Conservation (phyloP, 2,888 invertebrate species). For the Melikaiella ostensackeni region DNA sequence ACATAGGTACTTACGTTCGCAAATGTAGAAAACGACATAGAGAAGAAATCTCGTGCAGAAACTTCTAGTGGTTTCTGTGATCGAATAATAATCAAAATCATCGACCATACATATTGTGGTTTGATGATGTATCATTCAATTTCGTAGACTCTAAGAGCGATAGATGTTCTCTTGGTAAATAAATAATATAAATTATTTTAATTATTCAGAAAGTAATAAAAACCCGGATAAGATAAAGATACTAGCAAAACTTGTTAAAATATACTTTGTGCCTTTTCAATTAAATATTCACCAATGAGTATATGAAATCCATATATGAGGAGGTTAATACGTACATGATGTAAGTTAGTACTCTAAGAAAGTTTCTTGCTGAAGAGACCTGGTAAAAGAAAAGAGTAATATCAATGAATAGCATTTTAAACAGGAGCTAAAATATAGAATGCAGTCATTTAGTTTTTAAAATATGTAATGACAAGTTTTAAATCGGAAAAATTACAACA, state of each 20-base stretch:
- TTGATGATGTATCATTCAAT: neutral
- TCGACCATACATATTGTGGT: neutral
- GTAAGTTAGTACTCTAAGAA: too few relatives aligned
- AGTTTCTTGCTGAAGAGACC: too few relatives aligned
- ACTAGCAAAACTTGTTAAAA: neutral
- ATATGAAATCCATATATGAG: conserved; percentile 4
- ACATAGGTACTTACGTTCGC: neutral
- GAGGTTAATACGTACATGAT: too few relatives aligned
- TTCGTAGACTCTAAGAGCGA: neutral
- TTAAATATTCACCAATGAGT: neutral
- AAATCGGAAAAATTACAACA: too few relatives aligned
- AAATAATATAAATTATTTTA: neutral
- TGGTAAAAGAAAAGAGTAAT: too few relatives aligned
- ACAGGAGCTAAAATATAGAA: too few relatives aligned
- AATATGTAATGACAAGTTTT: too few relatives aligned
- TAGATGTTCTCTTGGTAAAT: neutral
- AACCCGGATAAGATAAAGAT: too few relatives aligned
- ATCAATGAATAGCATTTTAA: too few relatives aligned
- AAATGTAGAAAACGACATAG: neutral
- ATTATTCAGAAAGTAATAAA: neutral
- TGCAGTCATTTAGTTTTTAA: too few relatives aligned
- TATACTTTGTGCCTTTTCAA: neutral
- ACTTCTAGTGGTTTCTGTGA: neutral
- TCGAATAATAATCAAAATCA: neutral
- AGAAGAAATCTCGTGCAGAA: neutral